These are phyloP conservation scores for Anthopleura sola DNA, from an alignment of 64 coral and sea anemone genomes.

Conservation along the genomic window DNA sequence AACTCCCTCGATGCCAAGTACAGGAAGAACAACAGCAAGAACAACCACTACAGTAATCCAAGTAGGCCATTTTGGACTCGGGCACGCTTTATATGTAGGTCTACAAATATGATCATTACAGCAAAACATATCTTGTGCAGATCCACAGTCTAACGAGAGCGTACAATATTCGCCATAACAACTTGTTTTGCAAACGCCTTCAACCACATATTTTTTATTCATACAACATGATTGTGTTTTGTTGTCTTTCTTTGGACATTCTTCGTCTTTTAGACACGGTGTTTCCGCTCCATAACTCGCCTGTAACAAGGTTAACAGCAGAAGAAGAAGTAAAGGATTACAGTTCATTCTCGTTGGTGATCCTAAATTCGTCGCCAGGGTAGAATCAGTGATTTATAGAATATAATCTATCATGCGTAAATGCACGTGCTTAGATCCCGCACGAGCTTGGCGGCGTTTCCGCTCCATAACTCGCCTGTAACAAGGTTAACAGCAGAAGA, in stretches of 20 bases:
- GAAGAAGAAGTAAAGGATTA: neutral
- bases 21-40: conserved; percentile 16
- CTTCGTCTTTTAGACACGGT: conserved; percentile 26
- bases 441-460: too few species aligned
- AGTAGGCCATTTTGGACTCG: neutral
- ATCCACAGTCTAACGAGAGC: conserved; percentile 46
- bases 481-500: neutral
- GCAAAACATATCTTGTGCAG: conserved; percentile 45
- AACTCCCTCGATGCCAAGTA: conserved; percentile 27
- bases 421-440: too few species aligned
- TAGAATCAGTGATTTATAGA: too few species aligned
- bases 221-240: conserved; percentile 23
- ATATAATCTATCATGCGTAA: too few species aligned
- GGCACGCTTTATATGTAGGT: conserved; percentile 28
- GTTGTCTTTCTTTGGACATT: conserved; percentile 46
- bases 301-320: conserved; percentile 9
- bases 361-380: too few species aligned
- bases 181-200: conserved; percentile 32
- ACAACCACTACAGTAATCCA: conserved; percentile 36
- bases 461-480: conserved; percentile 32
- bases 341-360: neutral
- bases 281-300: conserved; percentile 18
- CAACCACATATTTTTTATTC: neutral
- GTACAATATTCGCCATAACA: conserved; percentile 49
- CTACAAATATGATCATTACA: conserved; percentile 49